phyloP scores from a whole-genome alignment of 2,113 vertebrate genomes.

The Siniperca chuatsi region DNA sequence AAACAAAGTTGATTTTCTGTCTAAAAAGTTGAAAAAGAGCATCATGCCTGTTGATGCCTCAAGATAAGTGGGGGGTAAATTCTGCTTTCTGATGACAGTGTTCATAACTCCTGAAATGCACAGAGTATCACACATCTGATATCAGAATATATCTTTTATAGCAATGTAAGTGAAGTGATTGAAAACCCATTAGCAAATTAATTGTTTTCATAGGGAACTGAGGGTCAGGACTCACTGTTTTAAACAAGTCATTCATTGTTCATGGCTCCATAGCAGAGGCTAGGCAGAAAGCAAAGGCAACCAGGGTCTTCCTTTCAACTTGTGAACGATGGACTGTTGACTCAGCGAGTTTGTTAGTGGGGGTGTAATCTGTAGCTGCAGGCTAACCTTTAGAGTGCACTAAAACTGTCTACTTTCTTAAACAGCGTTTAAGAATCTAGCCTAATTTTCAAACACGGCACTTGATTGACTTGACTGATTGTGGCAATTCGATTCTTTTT shows the following conservation, averaged over 20 bases:
- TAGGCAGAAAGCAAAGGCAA: background rate
- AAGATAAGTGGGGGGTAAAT: background rate
- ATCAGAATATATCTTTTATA: background rate
- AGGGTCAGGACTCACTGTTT: background rate
- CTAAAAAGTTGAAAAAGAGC: background rate
- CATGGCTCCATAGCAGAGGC: background rate
- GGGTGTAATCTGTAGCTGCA: slow-evolving; percentile 37
- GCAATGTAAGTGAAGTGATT: background rate
- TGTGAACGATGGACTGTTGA: slow-evolving; percentile 30
- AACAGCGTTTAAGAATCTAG: background rate
- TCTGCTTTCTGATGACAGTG: background rate
- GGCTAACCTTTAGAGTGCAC: slow-evolving; percentile 27
- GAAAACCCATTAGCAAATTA: background rate
- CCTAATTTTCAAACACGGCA: background rate
- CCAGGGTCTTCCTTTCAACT: slow-evolving; percentile 2
- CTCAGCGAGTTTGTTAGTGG: slow-evolving; percentile 20
- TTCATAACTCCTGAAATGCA: background rate
- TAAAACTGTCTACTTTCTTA: background rate
- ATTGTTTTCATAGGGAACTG: background rate
- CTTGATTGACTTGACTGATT: background rate
- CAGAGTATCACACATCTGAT: background rate
- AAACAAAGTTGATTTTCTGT: background rate
- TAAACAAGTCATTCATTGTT: slow-evolving; percentile 12
- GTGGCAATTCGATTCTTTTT: background rate
- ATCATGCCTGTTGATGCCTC: background rate